Evolutionary conservation across 2,113 vertebrate species (phyloP), one percentile per base, ranked within the genome.

Genomic region (Dascyllus trimaculatus): DNA sequence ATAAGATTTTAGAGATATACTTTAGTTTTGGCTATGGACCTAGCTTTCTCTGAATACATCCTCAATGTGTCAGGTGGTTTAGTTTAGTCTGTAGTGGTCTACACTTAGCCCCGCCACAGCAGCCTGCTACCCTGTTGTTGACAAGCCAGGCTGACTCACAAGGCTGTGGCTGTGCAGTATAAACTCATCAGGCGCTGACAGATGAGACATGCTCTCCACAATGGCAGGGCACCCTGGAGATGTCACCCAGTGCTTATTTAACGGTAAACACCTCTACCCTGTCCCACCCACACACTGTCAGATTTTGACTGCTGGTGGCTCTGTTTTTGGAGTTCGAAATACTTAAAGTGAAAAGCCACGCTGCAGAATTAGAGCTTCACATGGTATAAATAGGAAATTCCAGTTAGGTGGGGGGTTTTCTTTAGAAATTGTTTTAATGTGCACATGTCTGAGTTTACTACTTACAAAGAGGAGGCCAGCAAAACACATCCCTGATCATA

Each of bases 241-340:
- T 87, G 88, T 89, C 85, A 89, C 82, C 85, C 75, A 56, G 84
- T 22, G 52, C 77, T 80, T 65, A 65, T 78, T 81, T 76, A 89
- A 87, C 65, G 64, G 83, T 90, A 90, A 93, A 91, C 92, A 90
- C 80, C 75, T 88, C 80, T 73, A 81, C 71, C 79, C 61, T 29
- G 48, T 70, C 73, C 51, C 69, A 67, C 88, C 79, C 65, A 81
- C 54, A 4, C 48, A 1, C 78, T n/a, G 77, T 74, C 67, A 78
- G 54, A 60, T 43, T 67, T 19, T 66, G 25, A 78, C 76, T 86
- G 75, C 79, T 21, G 14, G 80, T 65, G 51, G 62, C 52, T 85
- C 57, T 65, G 38, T 60, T 71, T 79, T 38, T 80, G 22, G 51
- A 57, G 62, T 60, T 59, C 57, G 57, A 80, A 73, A 60, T 17